Percentiles rank a stretch among this genome's conserved stretches.
Evolutionary conservation across 2,797 vertebrate species (phyloP).

Genomic region (Gambelia wislizenii): DNA sequence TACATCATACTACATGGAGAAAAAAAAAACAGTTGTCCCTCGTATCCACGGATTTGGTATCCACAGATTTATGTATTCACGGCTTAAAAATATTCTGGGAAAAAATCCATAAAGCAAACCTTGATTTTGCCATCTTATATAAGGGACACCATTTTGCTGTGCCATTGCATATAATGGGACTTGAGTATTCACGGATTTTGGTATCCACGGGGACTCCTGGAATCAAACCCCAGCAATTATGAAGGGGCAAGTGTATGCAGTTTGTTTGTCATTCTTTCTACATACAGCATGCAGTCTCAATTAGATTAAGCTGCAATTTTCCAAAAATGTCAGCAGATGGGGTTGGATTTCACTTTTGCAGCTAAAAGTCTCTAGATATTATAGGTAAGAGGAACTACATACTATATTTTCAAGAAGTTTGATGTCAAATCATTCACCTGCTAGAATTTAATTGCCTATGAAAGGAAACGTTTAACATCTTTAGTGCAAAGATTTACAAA

Average conservation of each 20-base stretch:
- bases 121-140: too few relatives aligned
- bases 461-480: not conserved
- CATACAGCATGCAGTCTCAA: fast-evolving
- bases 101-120: too few relatives aligned
- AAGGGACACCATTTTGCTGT: too few relatives aligned
- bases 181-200: too few relatives aligned
- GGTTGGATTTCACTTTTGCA: slow-evolving; percentile 50
- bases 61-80: too few relatives aligned
- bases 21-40: too few relatives aligned
- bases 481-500: not conserved
- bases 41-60: too few relatives aligned
- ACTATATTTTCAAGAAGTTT: not conserved
- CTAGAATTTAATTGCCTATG: not conserved
- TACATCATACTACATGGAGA: fast-evolving
- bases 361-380: not conserved
- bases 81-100: too few relatives aligned
- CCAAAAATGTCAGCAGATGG: slow-evolving; percentile 60
- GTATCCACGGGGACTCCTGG: too few relatives aligned
- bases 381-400: not conserved
- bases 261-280: fast-evolving
- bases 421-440: not conserved
- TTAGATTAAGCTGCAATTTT: slow-evolving; percentile 37
- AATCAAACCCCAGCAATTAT: too few relatives aligned
- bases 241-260: too few relatives aligned
- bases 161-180: too few relatives aligned